Conservation (phyloP, 2,113 vertebrate genomes). For the Dipodomys stephensi region DNA sequence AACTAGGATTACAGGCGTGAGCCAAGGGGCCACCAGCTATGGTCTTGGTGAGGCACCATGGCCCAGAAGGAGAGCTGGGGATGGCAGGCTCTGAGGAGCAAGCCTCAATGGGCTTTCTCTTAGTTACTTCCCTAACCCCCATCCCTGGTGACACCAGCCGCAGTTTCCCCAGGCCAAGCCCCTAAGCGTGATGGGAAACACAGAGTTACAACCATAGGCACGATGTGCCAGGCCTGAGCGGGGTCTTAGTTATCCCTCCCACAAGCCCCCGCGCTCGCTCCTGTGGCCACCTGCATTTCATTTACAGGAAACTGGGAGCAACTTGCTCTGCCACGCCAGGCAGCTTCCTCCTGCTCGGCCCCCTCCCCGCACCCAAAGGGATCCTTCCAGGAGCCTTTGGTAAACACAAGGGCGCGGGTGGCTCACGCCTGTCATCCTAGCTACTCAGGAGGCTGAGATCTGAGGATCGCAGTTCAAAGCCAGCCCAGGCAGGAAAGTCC, state of each 20-base stretch:
- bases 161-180: neutral
- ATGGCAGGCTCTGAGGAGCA: neutral
- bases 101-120: neutral
- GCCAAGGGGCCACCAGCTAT: neutral
- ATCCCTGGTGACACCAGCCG: neutral
- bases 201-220: no score
- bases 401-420: neutral
- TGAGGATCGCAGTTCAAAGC: no score
- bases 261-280: fast-evolving
- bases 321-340: neutral
- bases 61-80: neutral
- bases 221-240: neutral
- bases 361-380: neutral
- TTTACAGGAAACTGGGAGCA: neutral
- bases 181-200: neutral
- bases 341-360: neutral
- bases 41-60: neutral
- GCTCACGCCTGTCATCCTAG: no score
- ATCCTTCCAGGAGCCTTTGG: neutral
- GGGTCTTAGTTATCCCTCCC: neutral
- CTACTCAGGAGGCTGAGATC: no score
- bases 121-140: neutral
- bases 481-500: no score
- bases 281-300: neutral
- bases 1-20: neutral